Percentiles rank a stretch among this genome's conserved stretches.
These are phyloP conservation scores for Ptychochromis oligacanthus DNA, from an alignment of 2,113 vertebrate genomes.

Conservation along the genomic window DNA sequence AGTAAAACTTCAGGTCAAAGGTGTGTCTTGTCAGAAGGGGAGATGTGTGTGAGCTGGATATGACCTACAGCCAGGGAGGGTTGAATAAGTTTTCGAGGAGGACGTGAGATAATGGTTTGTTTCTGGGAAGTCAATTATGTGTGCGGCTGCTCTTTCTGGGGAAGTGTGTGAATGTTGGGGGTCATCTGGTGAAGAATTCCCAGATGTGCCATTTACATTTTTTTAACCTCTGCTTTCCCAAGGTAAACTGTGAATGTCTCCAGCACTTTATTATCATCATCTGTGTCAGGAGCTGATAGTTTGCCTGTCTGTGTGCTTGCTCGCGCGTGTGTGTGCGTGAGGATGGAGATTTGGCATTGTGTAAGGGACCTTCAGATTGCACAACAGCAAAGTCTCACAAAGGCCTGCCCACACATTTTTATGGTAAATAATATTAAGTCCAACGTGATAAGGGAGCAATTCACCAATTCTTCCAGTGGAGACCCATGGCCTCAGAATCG, in stretches of 20 bases:
- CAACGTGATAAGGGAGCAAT: neutral
- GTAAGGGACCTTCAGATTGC: neutral
- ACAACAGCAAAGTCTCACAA: neutral
- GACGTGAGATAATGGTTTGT: slow-evolving; percentile 47
- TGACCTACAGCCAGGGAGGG: slow-evolving; percentile 3
- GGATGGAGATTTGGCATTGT: neutral
- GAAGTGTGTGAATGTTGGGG: slow-evolving; percentile 26
- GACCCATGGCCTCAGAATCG: neutral
- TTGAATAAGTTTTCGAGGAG: neutral
- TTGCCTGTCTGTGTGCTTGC: neutral
- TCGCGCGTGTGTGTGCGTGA: neutral
- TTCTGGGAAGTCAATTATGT: slow-evolving; percentile 33
- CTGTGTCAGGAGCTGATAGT: neutral
- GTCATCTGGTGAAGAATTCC: slow-evolving; percentile 49
- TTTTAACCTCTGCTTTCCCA: slow-evolving; percentile 25
- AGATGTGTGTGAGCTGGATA: neutral
- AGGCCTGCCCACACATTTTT: neutral
- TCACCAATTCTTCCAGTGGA: neutral
- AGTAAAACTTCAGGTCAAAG: slow-evolving; percentile 59
- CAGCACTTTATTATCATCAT: slow-evolving; percentile 39
- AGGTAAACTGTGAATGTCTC: slow-evolving; percentile 27
- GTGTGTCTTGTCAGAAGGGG: slow-evolving; percentile 36
- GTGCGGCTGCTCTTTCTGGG: slow-evolving; percentile 7
- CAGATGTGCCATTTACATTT: slow-evolving; percentile 48
- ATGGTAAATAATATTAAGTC: no score